These are phyloP conservation scores for Therioaphis trifolii DNA, from an alignment of 2,888 invertebrate genomes.

Conservation along the genomic window DNA sequence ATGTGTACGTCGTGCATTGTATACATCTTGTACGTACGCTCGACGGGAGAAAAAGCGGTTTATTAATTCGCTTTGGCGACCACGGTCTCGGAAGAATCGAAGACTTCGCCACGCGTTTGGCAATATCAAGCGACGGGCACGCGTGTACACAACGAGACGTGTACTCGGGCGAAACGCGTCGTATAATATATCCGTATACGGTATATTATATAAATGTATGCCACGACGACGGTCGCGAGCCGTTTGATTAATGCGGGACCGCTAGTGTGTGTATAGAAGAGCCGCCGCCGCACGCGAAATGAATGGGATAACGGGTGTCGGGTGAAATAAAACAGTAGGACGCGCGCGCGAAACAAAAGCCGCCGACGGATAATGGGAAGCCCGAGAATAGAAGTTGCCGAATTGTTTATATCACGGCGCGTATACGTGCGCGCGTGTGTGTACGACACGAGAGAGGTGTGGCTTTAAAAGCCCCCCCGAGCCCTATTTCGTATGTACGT, in stretches of 20 bases:
- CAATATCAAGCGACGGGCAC: too few species aligned
- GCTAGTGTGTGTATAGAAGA: not conserved
- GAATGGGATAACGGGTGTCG: not conserved
- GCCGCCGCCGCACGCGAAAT: not conserved
- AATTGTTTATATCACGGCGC: slow-evolving; percentile 57
- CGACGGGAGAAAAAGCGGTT: not conserved
- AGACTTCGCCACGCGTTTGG: not conserved
- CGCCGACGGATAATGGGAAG: slow-evolving; percentile 35
- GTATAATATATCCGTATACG: not conserved
- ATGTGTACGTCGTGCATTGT: too few species aligned
- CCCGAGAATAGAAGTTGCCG: slow-evolving; percentile 50
- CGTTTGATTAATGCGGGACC: slow-evolving; percentile 40
- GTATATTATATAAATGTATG: not conserved
- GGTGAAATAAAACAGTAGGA: not conserved
- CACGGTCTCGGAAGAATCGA: not conserved
- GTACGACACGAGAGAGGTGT: slow-evolving; percentile 53
- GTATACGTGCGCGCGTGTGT: not conserved
- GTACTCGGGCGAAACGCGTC: too few species aligned
- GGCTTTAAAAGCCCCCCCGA: slow-evolving; percentile 12
- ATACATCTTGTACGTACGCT: too few species aligned
- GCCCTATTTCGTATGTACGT: not conserved
- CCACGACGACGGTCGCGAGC: not conserved
- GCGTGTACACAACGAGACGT: too few species aligned
- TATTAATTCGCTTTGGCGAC: not conserved
- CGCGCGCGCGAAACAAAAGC: slow-evolving; percentile 32